phyloP scores from a whole-genome alignment of 2,888 invertebrate species.

The Meloe dianella region DNA sequence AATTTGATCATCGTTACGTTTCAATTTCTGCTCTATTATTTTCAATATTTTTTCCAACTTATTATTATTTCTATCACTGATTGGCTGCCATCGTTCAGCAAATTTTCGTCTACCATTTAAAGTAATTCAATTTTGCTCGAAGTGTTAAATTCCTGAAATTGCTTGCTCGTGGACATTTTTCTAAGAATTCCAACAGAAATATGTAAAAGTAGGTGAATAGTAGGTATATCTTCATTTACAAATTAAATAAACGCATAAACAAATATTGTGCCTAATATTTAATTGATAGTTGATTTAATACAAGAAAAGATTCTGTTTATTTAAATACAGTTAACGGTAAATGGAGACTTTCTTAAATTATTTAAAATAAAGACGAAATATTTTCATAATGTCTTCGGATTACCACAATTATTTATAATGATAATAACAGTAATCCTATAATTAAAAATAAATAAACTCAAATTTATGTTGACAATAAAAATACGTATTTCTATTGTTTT shows the following conservation, averaged over 20 bases:
- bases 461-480: background rate
- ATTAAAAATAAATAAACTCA: background rate
- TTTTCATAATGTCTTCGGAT: background rate
- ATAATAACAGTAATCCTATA: background rate
- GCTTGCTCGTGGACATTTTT: background rate
- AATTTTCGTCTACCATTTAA: background rate
- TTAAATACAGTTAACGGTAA: background rate
- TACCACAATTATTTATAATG: background rate
- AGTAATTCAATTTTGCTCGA: too few species aligned
- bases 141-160: background rate
- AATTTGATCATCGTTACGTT: too few species aligned
- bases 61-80: too few species aligned
- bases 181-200: background rate
- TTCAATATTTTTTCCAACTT: too few species aligned
- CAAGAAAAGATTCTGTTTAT: background rate
- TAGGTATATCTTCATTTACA: background rate
- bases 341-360: background rate
- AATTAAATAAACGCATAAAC: background rate
- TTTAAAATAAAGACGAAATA: background rate
- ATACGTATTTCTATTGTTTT: background rate
- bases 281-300: background rate
- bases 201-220: background rate
- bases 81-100: background rate
- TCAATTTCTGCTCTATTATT: too few species aligned
- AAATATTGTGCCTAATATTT: background rate